These are phyloP conservation scores for Catocala nupta DNA, from an alignment of 2,888 invertebrate species.

Conservation along the genomic window DNA sequence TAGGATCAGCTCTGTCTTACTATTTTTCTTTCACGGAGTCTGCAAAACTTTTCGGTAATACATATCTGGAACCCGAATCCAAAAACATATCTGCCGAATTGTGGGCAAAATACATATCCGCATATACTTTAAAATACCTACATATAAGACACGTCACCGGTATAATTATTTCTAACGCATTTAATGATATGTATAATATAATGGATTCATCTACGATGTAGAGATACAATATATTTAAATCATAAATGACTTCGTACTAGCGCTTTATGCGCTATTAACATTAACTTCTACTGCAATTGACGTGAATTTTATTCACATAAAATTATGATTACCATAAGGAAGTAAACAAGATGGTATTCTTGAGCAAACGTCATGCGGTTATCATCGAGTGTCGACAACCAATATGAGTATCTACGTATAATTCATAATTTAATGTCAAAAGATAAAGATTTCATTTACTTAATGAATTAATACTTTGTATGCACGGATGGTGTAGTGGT, in stretches of 20 bases:
- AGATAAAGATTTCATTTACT: background rate
- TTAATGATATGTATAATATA: too few species aligned
- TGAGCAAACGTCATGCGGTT: conserved; percentile 20
- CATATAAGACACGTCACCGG: too few species aligned
- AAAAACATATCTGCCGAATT: too few species aligned
- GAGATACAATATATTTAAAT: conserved; percentile 3
- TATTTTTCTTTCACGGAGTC: too few species aligned
- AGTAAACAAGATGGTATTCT: conserved; percentile 27
- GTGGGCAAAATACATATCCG: too few species aligned
- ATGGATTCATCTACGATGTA: background rate
- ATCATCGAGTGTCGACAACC: conserved; percentile 20
- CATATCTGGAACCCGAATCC: too few species aligned
- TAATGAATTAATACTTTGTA: too few species aligned
- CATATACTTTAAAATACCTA: too few species aligned
- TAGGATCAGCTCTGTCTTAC: too few species aligned
- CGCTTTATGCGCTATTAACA: conserved; percentile 3
- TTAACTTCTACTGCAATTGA: conserved; percentile 12
- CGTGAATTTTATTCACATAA: conserved; percentile 31
- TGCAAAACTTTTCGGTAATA: too few species aligned
- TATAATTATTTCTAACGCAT: too few species aligned
- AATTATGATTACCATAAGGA: conserved; percentile 24
- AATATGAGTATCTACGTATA: conserved; percentile 8
- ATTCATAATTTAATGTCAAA: conserved; percentile 16
- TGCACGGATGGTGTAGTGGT: too few species aligned
- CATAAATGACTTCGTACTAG: conserved; percentile 1